Percentiles rank a stretch among this genome's conserved stretches.
phyloP scores from a whole-genome alignment of 2,113 vertebrate genomes.

The Ptychochromis oligacanthus region DNA sequence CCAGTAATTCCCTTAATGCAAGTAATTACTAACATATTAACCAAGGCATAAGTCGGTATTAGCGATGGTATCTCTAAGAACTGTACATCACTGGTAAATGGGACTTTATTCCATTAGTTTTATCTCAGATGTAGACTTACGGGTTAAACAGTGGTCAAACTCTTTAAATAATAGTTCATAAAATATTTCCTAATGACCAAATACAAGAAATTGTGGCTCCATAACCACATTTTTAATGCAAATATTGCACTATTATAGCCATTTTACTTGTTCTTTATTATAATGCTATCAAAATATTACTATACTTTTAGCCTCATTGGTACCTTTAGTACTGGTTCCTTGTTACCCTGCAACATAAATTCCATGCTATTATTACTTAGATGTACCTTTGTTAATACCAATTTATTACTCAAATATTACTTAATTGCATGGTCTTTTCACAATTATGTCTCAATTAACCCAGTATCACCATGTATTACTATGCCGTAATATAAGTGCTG shows the following conservation, averaged over 20 bases:
- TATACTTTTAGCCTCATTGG: not conserved
- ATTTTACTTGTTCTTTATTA: not conserved
- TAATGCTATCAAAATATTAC: not conserved
- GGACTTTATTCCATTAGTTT: too few relatives aligned
- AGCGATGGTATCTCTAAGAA: too few relatives aligned
- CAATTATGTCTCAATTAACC: not conserved
- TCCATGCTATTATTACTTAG: not conserved
- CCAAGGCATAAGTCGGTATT: too few relatives aligned
- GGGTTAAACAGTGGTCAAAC: too few relatives aligned
- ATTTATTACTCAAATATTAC: not conserved
- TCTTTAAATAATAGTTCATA: too few relatives aligned
- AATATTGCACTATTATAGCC: not conserved
- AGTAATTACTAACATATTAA: not conserved
- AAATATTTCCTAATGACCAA: too few relatives aligned
- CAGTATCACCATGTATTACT: not conserved
- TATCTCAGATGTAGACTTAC: too few relatives aligned
- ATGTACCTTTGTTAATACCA: not conserved
- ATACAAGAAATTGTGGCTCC: too few relatives aligned
- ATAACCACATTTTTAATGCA: not conserved
- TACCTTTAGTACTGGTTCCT: not conserved
- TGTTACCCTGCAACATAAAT: not conserved
- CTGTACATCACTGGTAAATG: too few relatives aligned
- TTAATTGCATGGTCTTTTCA: not conserved
- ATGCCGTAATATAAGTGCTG: not conserved
- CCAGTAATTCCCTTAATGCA: not conserved